Evolutionary conservation across 1,140 invertebrate species (phyloP).

Genomic region (Apolygus lucorum): DNA sequence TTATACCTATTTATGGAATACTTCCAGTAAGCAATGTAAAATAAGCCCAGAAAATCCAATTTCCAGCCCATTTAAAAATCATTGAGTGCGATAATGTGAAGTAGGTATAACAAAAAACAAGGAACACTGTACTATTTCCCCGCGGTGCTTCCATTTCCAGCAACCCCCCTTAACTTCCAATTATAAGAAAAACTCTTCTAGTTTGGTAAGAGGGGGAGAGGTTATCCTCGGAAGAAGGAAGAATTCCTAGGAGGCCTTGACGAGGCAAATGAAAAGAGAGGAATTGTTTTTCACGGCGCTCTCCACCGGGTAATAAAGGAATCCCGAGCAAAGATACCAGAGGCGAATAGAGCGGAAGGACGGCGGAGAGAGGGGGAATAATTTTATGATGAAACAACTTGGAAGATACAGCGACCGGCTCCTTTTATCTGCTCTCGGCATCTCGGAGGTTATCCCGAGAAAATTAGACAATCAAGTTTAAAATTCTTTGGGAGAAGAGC

Average conservation of each 20-base stretch:
- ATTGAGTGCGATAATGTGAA: too few species aligned
- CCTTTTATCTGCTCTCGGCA: neutral
- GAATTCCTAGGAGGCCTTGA: neutral
- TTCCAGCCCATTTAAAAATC: too few species aligned
- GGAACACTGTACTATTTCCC: too few species aligned
- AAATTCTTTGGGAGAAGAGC: neutral
- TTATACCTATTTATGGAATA: too few species aligned
- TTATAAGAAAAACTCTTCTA: neutral
- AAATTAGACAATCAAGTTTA: neutral
- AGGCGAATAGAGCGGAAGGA: too few species aligned
- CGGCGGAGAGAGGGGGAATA: neutral
- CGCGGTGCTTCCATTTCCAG: neutral
- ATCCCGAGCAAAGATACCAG: too few species aligned
- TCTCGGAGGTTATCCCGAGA: neutral
- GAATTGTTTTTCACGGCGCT: neutral
- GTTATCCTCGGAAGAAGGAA: neutral
- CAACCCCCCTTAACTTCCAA: neutral
- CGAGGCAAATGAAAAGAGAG: neutral
- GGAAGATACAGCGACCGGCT: neutral
- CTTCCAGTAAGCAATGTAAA: too few species aligned
- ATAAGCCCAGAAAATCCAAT: too few species aligned
- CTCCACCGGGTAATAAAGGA: neutral
- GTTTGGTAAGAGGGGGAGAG: neutral
- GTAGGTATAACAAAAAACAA: too few species aligned
- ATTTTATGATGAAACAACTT: conserved; percentile 2